phyloP scores from a whole-genome alignment of 1,140 invertebrate genomes.

The Camponotus pennsylvanicus region DNA sequence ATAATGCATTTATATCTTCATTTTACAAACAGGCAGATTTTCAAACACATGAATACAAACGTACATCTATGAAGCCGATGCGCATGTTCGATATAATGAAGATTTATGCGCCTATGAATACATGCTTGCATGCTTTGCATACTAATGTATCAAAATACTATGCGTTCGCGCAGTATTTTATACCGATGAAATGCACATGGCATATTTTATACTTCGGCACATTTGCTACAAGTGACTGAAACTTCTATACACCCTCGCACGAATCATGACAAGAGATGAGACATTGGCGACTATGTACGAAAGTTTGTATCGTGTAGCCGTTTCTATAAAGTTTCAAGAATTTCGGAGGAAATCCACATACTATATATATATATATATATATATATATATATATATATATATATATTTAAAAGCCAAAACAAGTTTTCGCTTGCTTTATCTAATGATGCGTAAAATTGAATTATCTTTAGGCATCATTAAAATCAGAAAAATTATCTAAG shows the following conservation, averaged over 20 bases:
- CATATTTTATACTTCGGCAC: conserved; percentile 34
- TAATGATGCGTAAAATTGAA: conserved; percentile 50
- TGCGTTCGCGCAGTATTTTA: conserved; percentile 44
- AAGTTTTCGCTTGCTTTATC: conserved; percentile 37
- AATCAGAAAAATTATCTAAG: background rate
- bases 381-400: too few relatives aligned
- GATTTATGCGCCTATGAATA: conserved; percentile 42
- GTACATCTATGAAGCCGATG: background rate
- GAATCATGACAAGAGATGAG: conserved; percentile 14
- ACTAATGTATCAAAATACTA: conserved; percentile 33
- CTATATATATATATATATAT: too few relatives aligned
- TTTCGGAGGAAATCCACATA: background rate
- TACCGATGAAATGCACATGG: background rate
- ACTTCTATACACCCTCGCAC: background rate
- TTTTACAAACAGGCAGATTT: background rate
- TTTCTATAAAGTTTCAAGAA: background rate
- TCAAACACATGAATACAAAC: background rate
- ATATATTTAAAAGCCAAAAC: background rate
- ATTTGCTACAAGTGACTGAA: conserved; percentile 15
- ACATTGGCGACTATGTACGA: background rate
- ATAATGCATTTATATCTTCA: conserved; percentile 19
- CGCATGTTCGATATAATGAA: conserved; percentile 38
- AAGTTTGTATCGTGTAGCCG: conserved; percentile 17
- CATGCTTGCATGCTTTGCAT: conserved; percentile 32
- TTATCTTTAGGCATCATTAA: conserved; percentile 41